Evolutionary conservation across 92 coral and sea anemone species (phyloP).

Genomic region (Heliopora coerulea): DNA sequence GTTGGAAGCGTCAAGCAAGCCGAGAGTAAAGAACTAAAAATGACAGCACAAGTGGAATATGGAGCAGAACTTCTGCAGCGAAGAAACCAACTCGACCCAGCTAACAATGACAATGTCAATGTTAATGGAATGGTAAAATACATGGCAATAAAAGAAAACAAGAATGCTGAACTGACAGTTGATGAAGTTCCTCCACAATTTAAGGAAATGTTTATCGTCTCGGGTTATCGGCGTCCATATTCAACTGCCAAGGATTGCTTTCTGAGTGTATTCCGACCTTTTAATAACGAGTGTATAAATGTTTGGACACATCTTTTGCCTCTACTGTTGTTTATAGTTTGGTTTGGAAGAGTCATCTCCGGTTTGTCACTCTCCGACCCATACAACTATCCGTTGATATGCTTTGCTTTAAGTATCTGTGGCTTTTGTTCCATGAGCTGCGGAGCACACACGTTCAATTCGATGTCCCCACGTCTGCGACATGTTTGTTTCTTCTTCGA

Average conservation of each 20-base stretch:
- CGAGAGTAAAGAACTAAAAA: slow-evolving; percentile 1
- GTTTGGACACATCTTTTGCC: slow-evolving; percentile 98
- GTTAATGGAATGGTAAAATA: neutral
- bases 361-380: slow-evolving; percentile 61
- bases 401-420: slow-evolving; percentile 88
- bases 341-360: slow-evolving; percentile 60
- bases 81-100: neutral
- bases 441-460: slow-evolving; percentile 85
- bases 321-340: slow-evolving; percentile 65
- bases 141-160: neutral
- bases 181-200: slow-evolving; percentile 92
- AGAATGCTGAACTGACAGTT: slow-evolving; percentile 2
- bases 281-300: slow-evolving; percentile 78
- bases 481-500: slow-evolving; percentile 94
- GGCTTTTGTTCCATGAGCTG: slow-evolving; percentile 89
- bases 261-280: slow-evolving; percentile 69
- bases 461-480: slow-evolving; percentile 78
- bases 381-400: slow-evolving; percentile 73
- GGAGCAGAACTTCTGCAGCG: slow-evolving; percentile 19
- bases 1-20: neutral
- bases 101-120: neutral
- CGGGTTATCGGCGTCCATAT: slow-evolving; percentile 92
- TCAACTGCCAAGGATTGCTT: slow-evolving; percentile 78
- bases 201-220: slow-evolving; percentile 74
- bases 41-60: slow-evolving; percentile 1